Base-by-base conservation (phyloP, 2,888 invertebrate species). In the Drosophila subsilvestris region DNA sequence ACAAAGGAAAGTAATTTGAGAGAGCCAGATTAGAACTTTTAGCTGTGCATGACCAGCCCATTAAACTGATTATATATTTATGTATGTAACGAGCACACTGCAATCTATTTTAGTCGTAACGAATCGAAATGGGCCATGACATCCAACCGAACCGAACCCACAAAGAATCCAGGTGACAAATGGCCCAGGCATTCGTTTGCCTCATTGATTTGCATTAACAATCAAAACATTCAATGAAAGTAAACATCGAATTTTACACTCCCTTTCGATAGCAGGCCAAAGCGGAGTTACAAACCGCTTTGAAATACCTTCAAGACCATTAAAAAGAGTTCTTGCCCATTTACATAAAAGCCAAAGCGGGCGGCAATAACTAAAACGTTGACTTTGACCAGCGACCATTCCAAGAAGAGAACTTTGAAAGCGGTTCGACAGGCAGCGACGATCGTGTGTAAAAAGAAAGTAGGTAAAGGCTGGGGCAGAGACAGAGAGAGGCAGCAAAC, bases 371-470 rank as follows among this genome's bases (percentile, higher is more conserved):
- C 63, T 27, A 62, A 68, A 65, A 50, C 60, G 50, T 66, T 69
- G 51, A 57, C 29, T 60, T 63, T 63, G 59, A 32, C 55, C 71
- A 58, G 47, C 48, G 47, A 18, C 70, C 70, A 63, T 71, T 71
- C 68, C 61, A 55, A 59, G 74, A 54, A 71, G 63, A 71, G 63
- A 71, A 63, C 56, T 71, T 71, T 71, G 53, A 73, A 73, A 72
- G 72, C 65, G 72, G 57, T 58, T 42, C 42, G 48, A 37, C 18
- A 20, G 37, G 37, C 47, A 58, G 59, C 57, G 50, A 48, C 68
- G 51, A 59, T 62, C 63, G 75, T 67, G 71, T 70, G 55, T 80
- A 83, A 86, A 86, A 86, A 86, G 86, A 86, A 86, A 86, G 86
- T 86, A 84, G 86, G 88, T 80, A 37, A 37, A 37, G 37, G 2